Evolutionary conservation across 2,888 invertebrate genomes (phyloP).

Genomic region (Torymus aiolomorphi): DNA sequence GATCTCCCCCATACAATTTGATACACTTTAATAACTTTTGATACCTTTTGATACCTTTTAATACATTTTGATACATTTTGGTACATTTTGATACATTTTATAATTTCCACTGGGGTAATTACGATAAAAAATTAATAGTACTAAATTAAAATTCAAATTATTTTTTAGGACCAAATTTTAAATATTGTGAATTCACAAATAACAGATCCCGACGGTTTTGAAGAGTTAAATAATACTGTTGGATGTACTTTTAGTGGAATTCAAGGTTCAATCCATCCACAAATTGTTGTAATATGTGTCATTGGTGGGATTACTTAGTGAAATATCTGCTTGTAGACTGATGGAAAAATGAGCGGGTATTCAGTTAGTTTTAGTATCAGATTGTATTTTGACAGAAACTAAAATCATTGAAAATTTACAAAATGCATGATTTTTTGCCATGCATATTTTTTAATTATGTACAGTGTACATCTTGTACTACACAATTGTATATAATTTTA

Average conservation of each 20-base stretch:
- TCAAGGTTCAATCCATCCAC: constrained; percentile 77
- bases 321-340: constrained; percentile 92
- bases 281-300: constrained; percentile 89
- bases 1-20: no score
- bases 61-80: no score
- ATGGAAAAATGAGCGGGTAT: constrained; percentile 86
- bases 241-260: constrained; percentile 66
- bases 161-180: constrained; percentile 69
- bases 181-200: constrained; percentile 67
- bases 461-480: neutral
- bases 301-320: constrained; percentile 95
- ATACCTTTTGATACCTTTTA: no score
- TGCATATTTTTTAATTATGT: no score
- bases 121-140: neutral
- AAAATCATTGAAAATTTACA: constrained; percentile 79
- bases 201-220: constrained; percentile 67
- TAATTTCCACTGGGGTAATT: no score
- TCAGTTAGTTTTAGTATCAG: constrained; percentile 87
- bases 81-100: no score
- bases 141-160: constrained; percentile 18
- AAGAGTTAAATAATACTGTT: constrained; percentile 66
- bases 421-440: constrained; percentile 62
- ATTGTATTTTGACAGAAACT: constrained; percentile 86
- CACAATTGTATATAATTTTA: constrained; percentile 40
- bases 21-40: no score